A percentile compares a stretch with the other conserved stretches of the same genome.
These are phyloP conservation scores for Trematomus loennbergii DNA, from an alignment of 2,113 vertebrate genomes.

Conservation along the genomic window DNA sequence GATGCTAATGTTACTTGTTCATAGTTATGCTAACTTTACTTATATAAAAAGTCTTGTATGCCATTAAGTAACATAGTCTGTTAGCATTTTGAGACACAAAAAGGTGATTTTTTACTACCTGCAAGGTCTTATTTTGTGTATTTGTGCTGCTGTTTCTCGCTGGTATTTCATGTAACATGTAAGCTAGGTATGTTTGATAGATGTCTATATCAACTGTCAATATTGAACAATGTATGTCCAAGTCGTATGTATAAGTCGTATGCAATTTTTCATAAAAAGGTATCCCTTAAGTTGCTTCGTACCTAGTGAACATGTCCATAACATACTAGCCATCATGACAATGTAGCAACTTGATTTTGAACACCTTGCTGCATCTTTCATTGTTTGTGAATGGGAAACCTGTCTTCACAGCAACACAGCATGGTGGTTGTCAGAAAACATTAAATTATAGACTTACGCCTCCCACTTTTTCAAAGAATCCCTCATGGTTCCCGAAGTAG, in stretches of 20 bases:
- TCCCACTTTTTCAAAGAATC: slow-evolving; percentile 96
- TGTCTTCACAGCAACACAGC: slow-evolving; percentile 15
- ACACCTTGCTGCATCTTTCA: neutral
- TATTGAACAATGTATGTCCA: neutral
- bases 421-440: neutral
- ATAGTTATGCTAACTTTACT: too few species aligned
- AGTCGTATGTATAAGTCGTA: neutral
- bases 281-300: neutral
- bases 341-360: neutral
- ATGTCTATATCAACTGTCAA: too few species aligned
- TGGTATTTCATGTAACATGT: neutral
- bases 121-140: too few species aligned
- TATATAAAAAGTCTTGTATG: too few species aligned
- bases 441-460: slow-evolving; percentile 88
- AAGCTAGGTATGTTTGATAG: neutral
- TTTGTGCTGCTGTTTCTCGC: neutral
- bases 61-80: too few species aligned
- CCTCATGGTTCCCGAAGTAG: slow-evolving; percentile 94
- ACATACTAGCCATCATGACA: neutral
- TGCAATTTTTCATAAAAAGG: too few species aligned
- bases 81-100: too few species aligned
- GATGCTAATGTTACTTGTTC: too few species aligned
- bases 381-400: neutral
- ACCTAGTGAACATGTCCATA: neutral
- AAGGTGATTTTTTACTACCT: too few species aligned